Percentiles rank a stretch among this genome's conserved stretches.
Conservation (phyloP, 1,140 invertebrate genomes). For the Papilio glaucus region DNA sequence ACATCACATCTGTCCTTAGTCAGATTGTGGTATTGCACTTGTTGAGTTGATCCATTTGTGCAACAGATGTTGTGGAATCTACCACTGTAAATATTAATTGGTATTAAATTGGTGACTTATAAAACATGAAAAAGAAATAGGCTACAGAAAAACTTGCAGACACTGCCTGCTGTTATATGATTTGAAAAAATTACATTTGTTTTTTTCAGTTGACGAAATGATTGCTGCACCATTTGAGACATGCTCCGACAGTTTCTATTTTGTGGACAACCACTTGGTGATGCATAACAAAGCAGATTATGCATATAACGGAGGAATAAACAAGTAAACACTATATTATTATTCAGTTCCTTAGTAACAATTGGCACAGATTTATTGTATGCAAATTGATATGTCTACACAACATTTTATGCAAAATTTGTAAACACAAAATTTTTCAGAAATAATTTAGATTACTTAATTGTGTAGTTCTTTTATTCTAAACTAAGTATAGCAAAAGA, state of each 20-base stretch:
- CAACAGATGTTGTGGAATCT: too few relatives aligned
- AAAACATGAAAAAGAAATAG: too few relatives aligned
- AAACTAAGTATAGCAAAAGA: neutral
- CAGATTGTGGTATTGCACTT: too few relatives aligned
- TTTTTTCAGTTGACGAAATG: slow-evolving; percentile 95
- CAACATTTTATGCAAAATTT: slow-evolving; percentile 13
- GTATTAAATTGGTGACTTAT: too few relatives aligned
- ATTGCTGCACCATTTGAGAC: slow-evolving; percentile 98
- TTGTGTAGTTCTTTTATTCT: neutral
- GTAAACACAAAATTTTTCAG: neutral
- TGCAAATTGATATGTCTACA: slow-evolving; percentile 6
- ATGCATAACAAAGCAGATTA: slow-evolving; percentile 99
- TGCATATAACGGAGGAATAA: slow-evolving; percentile 92
- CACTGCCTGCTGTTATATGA: neutral
- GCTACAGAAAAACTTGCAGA: too few relatives aligned
- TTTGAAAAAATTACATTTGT: slow-evolving; percentile 30
- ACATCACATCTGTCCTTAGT: too few relatives aligned
- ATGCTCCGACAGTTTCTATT: slow-evolving; percentile 99
- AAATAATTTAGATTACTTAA: neutral
- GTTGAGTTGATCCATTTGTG: too few relatives aligned
- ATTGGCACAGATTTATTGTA: slow-evolving; percentile 44
- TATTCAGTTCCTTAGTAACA: neutral
- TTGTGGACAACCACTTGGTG: slow-evolving; percentile 97
- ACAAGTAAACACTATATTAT: slow-evolving; percentile 57
- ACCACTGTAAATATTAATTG: too few relatives aligned